Conservation (phyloP, 2,888 invertebrate genomes). For the Alviniconcha strummeri region DNA sequence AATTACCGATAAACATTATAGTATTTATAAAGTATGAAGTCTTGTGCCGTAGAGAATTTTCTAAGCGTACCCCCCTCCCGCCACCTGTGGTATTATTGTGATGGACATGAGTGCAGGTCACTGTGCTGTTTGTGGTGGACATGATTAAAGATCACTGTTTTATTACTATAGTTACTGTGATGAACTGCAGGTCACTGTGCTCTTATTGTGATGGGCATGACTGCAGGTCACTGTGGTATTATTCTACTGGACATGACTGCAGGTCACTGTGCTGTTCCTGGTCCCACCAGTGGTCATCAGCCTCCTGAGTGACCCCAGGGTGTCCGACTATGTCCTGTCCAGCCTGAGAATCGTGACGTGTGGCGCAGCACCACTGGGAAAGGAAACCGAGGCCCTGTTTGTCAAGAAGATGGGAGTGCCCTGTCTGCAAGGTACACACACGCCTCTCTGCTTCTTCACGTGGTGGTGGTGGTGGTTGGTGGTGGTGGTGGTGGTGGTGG, state of each 20-base stretch:
- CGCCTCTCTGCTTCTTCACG: too few species aligned
- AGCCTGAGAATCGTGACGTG: slow-evolving; percentile 3
- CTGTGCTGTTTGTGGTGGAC: too few species aligned
- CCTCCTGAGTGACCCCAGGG: not conserved
- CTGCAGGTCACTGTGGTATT: too few species aligned
- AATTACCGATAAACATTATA: not conserved
- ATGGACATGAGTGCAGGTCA: too few species aligned
- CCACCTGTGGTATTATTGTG: too few species aligned
- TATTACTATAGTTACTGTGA: too few species aligned
- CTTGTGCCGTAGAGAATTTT: too few species aligned
- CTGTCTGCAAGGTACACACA: slow-evolving; percentile 12
- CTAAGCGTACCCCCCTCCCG: not conserved
- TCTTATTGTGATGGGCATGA: not conserved
- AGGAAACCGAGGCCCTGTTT: slow-evolving; percentile 1
- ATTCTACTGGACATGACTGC: not conserved
- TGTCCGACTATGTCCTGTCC: slow-evolving; percentile 14
- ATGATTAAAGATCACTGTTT: too few species aligned
- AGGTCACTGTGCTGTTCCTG: not conserved
- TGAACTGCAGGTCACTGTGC: too few species aligned
- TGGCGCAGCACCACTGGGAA: slow-evolving; percentile 18
- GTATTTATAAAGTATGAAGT: not conserved
- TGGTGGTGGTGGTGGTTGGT: too few species aligned
- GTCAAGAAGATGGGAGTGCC: not conserved
- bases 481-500: too few species aligned
- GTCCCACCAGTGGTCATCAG: slow-evolving; percentile 12